These are phyloP conservation scores for Progne subis DNA, from an alignment of 2,113 vertebrate genomes.

Conservation along the genomic window DNA sequence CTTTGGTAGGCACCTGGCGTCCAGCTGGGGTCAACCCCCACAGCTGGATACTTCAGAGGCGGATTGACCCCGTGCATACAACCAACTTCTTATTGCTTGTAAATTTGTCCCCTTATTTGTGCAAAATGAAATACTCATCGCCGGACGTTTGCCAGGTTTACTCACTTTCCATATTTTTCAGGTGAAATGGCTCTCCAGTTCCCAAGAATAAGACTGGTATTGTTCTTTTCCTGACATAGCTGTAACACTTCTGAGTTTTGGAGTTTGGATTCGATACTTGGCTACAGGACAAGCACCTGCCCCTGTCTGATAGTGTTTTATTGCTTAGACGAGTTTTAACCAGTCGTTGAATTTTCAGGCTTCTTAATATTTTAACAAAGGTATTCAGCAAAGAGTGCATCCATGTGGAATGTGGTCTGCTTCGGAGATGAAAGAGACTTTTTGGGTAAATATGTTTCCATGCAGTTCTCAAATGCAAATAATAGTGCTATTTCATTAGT, in stretches of 20 bases:
- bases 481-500: constrained; percentile 28
- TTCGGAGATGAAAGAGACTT: not conserved
- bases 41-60: not conserved
- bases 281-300: not conserved
- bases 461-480: not conserved
- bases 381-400: not conserved
- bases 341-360: not conserved
- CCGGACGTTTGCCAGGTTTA: not conserved
- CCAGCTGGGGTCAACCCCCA: not conserved
- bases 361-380: not conserved
- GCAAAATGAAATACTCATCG: not conserved
- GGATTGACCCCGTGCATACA: not conserved
- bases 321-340: not conserved
- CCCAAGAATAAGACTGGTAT: not conserved
- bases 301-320: not conserved
- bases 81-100: not conserved
- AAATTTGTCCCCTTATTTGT: not conserved
- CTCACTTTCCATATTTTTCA: not conserved
- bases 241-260: not conserved
- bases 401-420: not conserved
- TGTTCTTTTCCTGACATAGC: not conserved
- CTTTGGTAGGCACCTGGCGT: not conserved
- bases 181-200: not conserved
- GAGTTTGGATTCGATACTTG: not conserved
- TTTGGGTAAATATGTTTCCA: not conserved